Conservation (phyloP, 2,113 vertebrate species). For the Meriones unguiculatus region DNA sequence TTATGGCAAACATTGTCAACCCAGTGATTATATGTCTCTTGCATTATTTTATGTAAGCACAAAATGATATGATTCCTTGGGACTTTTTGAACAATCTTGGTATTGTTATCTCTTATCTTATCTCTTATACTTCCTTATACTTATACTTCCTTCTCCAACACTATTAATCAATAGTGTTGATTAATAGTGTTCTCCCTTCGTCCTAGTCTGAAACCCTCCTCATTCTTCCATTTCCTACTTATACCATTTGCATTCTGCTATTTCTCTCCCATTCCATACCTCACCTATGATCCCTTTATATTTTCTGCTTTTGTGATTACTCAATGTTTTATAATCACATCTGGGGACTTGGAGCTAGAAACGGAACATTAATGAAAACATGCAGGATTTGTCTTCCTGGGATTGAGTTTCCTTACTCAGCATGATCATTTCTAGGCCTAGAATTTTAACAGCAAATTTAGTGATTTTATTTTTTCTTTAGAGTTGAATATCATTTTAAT, state of each 20-base stretch:
- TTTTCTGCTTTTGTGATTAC: no score
- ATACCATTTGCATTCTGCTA: neutral
- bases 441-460: neutral
- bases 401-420: no score
- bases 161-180: no score
- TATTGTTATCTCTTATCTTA: no score
- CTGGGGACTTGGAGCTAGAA: no score
- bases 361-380: no score
- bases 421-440: neutral
- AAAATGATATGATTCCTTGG: neutral
- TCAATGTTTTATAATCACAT: no score
- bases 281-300: neutral
- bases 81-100: neutral
- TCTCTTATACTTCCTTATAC: neutral
- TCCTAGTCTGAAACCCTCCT: neutral
- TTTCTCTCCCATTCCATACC: neutral
- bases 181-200: no score
- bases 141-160: neutral
- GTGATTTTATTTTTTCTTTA: neutral
- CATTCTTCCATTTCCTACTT: neutral
- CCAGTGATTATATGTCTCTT: neutral
- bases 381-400: no score
- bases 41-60: neutral
- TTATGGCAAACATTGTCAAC: neutral
- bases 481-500: neutral